A percentile compares a stretch with the other conserved stretches of the same genome.
phyloP scores from a whole-genome alignment of 2,797 vertebrate species.

The Mareca strepera region DNA sequence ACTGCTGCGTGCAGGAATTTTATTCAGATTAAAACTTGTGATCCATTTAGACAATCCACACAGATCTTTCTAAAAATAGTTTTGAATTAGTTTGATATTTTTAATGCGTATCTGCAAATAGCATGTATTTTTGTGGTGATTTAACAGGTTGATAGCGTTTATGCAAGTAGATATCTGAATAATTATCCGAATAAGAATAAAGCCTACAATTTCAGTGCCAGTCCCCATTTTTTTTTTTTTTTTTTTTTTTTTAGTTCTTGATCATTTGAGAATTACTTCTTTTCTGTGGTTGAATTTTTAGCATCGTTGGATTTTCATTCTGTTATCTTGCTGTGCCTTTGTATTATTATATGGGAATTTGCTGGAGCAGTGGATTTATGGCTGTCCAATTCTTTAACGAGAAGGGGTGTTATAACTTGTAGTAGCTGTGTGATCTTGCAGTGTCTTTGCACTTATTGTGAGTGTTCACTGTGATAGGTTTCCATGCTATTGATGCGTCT shows the following conservation, averaged over 20 bases:
- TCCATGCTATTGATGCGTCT: background rate
- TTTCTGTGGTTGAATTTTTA: background rate
- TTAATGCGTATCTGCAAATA: background rate
- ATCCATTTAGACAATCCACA: background rate
- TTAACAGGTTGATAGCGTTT: background rate
- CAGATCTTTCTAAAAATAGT: background rate
- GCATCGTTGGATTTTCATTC: background rate
- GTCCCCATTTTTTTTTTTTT: background rate
- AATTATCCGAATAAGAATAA: background rate
- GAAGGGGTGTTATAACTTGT: background rate
- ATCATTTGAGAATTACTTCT: background rate
- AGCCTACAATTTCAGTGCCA: background rate
- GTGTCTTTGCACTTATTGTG: background rate
- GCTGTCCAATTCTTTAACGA: background rate
- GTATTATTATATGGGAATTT: background rate
- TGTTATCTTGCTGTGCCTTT: background rate
- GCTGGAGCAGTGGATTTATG: background rate
- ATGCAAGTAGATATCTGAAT: background rate
- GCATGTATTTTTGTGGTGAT: rapidly evolving
- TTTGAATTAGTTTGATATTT: background rate
- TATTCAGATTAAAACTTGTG: background rate
- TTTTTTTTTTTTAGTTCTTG: background rate
- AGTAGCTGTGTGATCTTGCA: background rate
- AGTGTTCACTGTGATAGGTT: background rate
- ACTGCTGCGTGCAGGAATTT: background rate